Evolutionary conservation across 2,113 vertebrate genomes (phyloP).

Genomic region (Macrotis lagotis): DNA sequence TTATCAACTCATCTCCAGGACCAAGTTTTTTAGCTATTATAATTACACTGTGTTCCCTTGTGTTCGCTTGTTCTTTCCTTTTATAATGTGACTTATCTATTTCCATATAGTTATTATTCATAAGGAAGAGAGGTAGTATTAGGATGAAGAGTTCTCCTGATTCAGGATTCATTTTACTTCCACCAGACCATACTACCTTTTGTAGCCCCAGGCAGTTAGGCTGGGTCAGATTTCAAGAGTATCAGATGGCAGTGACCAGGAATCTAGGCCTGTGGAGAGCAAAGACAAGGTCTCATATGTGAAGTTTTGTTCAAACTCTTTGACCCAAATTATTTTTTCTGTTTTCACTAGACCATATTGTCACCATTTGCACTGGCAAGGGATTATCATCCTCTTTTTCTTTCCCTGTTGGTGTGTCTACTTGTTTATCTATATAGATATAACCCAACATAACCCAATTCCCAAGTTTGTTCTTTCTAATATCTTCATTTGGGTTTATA

Average conservation of each 20-base stretch:
- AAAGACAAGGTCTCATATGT: neutral
- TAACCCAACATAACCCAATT: neutral
- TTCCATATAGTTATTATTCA: neutral
- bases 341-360: neutral
- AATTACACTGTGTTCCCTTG: neutral
- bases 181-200: neutral
- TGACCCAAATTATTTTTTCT: neutral
- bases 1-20: neutral
- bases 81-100: neutral
- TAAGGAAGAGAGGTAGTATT: neutral
- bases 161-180: neutral
- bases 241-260: neutral
- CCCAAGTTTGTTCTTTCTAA: neutral
- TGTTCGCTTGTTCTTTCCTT: neutral
- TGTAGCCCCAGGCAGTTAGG: neutral
- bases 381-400: neutral
- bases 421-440: neutral
- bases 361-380: neutral
- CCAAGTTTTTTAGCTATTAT: neutral
- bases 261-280: neutral
- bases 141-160: neutral
- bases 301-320: neutral
- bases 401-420: neutral
- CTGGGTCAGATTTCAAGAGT: neutral
- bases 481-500: neutral